Percentiles rank a stretch among this genome's conserved stretches.
phyloP scores from a whole-genome alignment of 1,140 invertebrate genomes.

The Pseudomyrmex concolor region DNA sequence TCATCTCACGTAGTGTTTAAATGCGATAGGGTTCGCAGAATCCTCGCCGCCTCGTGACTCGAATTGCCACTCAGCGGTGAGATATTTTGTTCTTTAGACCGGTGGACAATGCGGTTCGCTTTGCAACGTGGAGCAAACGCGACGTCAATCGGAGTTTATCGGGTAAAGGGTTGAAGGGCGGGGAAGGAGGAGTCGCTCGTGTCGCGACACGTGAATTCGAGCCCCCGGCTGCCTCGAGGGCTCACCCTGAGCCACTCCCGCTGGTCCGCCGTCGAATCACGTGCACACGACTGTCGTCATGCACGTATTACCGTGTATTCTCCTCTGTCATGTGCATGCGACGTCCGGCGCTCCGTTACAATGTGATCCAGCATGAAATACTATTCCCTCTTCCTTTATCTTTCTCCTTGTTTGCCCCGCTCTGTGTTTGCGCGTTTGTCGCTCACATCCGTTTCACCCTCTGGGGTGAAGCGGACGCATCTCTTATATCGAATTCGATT shows the following conservation, averaged over 20 bases:
- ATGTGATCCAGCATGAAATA: conserved; percentile 55
- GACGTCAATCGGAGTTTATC: conserved; percentile 27
- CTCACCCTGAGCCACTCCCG: conserved; percentile 36
- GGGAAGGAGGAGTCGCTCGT: conserved; percentile 58
- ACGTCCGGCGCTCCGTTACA: conserved; percentile 56
- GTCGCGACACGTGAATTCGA: conserved; percentile 72
- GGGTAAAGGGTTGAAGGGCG: conserved; percentile 20
- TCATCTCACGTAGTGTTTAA: background rate
- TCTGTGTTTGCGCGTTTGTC: conserved; percentile 48
- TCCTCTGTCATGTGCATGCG: conserved; percentile 68
- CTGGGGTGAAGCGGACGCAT: background rate
- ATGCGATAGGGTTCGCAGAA: background rate
- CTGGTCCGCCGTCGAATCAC: conserved; percentile 64
- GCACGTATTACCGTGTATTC: conserved; percentile 65
- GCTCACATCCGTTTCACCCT: conserved; percentile 40
- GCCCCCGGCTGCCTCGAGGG: conserved; percentile 50
- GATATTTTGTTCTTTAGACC: conserved; percentile 48
- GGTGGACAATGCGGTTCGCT: conserved; percentile 36
- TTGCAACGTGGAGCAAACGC: conserved; percentile 40
- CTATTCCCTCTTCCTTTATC: conserved; percentile 58
- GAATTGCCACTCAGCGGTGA: conserved; percentile 17
- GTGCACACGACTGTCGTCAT: conserved; percentile 70
- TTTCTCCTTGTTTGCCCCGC: conserved; percentile 41
- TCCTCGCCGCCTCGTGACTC: conserved; percentile 13
- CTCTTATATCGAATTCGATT: conserved; percentile 55